Evolutionary conservation across 2,797 vertebrate species (phyloP).

Genomic region (Rhynchonycteris naso): DNA sequence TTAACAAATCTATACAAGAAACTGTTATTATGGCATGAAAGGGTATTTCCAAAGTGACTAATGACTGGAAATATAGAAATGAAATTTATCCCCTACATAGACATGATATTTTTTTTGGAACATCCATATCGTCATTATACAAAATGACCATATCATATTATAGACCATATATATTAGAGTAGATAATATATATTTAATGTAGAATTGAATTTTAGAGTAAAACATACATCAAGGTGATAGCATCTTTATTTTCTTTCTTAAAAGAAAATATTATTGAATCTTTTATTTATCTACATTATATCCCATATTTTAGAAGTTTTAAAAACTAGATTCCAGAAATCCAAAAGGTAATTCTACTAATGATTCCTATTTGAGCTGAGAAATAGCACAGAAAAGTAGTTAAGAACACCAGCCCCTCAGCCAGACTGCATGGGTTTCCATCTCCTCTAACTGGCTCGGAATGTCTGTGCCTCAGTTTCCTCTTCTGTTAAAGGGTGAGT

Average conservation of each 20-base stretch:
- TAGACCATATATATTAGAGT: not conserved
- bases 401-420: not conserved
- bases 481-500: not conserved
- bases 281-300: not conserved
- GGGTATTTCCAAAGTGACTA: not conserved
- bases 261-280: not conserved
- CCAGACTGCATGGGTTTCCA: not conserved
- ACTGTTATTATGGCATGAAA: not conserved
- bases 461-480: not conserved
- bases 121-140: not conserved
- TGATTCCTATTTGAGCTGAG: not conserved
- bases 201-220: slow-evolving; percentile 24
- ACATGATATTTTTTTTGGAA: not conserved
- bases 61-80: not conserved
- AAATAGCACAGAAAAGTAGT: not conserved
- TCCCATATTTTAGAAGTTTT: not conserved
- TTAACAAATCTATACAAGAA: not conserved
- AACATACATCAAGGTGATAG: not conserved
- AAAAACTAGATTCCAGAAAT: not conserved
- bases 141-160: not conserved
- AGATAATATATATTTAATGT: not conserved
- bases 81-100: not conserved
- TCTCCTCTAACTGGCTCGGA: not conserved
- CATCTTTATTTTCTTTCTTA: slow-evolving; percentile 3
- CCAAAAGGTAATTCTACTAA: not conserved